These are phyloP conservation scores for Daboia siamensis DNA, from an alignment of 2,113 vertebrate genomes.

Conservation along the genomic window DNA sequence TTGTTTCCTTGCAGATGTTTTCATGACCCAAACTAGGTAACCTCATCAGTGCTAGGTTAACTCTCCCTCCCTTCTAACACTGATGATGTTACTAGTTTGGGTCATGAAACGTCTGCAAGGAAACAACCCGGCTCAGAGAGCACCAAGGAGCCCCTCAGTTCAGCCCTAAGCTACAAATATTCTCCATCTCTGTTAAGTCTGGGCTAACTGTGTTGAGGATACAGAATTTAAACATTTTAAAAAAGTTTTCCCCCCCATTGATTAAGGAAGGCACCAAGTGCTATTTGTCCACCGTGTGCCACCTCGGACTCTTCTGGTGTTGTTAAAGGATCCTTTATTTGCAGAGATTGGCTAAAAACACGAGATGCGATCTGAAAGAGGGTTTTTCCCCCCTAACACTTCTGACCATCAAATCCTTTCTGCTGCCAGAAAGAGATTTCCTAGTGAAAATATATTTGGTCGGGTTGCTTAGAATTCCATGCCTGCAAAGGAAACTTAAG, in stretches of 20 bases:
- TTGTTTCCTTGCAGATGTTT: not conserved
- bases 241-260: not conserved
- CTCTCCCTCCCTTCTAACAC: not conserved
- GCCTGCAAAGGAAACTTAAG: not conserved
- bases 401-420: not conserved
- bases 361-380: not conserved
- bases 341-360: not conserved
- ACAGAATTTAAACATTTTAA: not conserved
- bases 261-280: not conserved
- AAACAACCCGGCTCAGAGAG: not conserved
- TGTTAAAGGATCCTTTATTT: not conserved
- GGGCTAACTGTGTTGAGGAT: not conserved
- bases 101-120: not conserved
- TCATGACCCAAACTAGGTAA: not conserved
- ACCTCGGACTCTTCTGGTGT: not conserved
- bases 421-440: not conserved
- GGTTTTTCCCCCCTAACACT: not conserved
- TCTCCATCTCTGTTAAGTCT: not conserved
- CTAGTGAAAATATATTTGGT: not conserved
- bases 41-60: not conserved
- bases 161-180: not conserved
- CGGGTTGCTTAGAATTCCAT: not conserved
- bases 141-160: not conserved
- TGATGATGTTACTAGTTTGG: not conserved
- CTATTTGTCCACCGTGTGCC: not conserved